Evolutionary conservation across 2,797 vertebrate genomes (phyloP).

Genomic region (Rhynchonycteris naso): DNA sequence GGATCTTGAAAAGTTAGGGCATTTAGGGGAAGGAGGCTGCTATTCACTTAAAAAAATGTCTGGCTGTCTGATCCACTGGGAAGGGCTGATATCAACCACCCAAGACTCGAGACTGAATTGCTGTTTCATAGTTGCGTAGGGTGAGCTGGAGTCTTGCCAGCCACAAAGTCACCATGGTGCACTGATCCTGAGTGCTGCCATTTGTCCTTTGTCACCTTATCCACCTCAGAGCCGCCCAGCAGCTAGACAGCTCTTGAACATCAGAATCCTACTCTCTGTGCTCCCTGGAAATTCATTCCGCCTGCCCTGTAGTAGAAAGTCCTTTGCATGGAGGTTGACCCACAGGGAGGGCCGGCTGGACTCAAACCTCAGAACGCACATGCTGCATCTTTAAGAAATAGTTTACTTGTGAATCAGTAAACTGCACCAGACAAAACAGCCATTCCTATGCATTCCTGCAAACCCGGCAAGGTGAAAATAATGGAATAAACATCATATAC

Average conservation of each 20-base stretch:
- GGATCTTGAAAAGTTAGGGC: not conserved
- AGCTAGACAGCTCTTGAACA: not conserved
- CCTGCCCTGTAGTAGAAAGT: not conserved
- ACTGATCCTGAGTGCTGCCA: not conserved
- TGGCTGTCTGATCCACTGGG: not conserved
- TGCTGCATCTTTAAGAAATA: constrained; percentile 85
- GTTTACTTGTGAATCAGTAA: constrained; percentile 86
- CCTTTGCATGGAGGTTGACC: not conserved
- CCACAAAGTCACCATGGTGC: not conserved
- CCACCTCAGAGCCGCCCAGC: not conserved
- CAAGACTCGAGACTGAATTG: not conserved
- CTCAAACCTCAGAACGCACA: constrained; percentile 58
- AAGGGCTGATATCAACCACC: not conserved
- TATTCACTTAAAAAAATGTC: not conserved
- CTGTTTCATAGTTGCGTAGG: not conserved
- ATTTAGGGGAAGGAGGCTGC: not conserved
- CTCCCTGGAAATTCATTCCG: not conserved
- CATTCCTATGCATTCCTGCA: constrained; percentile 86
- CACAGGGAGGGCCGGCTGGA: constrained; percentile 44
- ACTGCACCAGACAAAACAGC: constrained; percentile 83
- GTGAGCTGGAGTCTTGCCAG: not conserved
- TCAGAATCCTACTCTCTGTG: not conserved
- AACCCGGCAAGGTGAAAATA: constrained; percentile 93
- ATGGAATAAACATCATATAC: constrained; percentile 94
- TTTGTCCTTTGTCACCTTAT: not conserved